These are phyloP conservation scores for Parotocinclus haroldoi DNA, from an alignment of 2,797 vertebrate species.

Conservation along the genomic window DNA sequence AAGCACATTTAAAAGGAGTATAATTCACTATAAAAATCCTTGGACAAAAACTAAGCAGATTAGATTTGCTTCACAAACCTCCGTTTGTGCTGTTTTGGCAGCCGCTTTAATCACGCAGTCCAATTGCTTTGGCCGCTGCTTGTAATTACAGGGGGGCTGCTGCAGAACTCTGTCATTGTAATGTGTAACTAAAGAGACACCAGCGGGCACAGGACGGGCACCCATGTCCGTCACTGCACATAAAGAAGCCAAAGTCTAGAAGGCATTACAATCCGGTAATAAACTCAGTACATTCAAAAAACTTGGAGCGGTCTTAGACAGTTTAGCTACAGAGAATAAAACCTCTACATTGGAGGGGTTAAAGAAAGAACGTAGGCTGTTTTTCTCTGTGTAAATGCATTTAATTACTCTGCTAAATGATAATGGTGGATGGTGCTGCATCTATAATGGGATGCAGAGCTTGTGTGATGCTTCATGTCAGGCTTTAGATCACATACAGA, in stretches of 20 bases:
- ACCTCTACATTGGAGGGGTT: too few relatives aligned
- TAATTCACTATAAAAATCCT: constrained; percentile 35
- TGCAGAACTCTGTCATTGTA: constrained; percentile 29
- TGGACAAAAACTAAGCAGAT: constrained; percentile 12
- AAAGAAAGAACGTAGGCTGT: too few relatives aligned
- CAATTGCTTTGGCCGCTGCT: constrained; percentile 3
- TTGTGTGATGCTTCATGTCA: not conserved
- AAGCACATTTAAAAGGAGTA: constrained; percentile 26
- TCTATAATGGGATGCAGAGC: constrained; percentile 3
- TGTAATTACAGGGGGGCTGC: constrained; percentile 34
- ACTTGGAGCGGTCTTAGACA: too few relatives aligned
- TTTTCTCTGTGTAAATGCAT: constrained; percentile 3
- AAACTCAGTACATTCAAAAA: too few relatives aligned
- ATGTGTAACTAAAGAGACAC: constrained; percentile 20
- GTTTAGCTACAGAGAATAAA: too few relatives aligned
- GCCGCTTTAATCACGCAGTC: constrained; percentile 13
- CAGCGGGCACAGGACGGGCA: constrained; percentile 18
- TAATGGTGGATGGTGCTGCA: constrained; percentile 1
- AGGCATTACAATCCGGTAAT: constrained; percentile 1
- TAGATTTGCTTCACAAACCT: constrained; percentile 25
- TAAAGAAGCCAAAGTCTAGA: constrained; percentile 15
- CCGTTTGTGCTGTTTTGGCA: constrained; percentile 18
- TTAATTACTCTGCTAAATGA: not conserved
- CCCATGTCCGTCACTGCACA: constrained; percentile 3
- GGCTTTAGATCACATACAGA: not conserved